Base-by-base conservation (phyloP, 2,888 invertebrate genomes). In the Ypsolopha scabrella region DNA sequence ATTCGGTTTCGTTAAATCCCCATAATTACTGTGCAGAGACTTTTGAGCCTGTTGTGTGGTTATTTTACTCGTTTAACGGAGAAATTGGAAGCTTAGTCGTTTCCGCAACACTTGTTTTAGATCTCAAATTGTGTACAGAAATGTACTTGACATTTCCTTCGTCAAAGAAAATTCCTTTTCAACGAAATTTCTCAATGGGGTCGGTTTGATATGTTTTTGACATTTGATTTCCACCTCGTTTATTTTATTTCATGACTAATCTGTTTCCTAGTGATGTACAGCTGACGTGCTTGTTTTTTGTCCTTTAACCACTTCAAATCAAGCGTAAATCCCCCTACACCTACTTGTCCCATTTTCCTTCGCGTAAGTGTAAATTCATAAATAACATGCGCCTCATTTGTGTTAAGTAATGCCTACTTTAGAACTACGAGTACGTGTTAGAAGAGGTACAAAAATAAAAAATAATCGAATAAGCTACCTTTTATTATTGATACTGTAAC, bases 131-230 rank as follows among this genome's bases (percentile, higher is more conserved):
- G 44, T 50, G 34, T 39, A 39, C 48, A 10, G 48, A 41, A 48
- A 41, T 48, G 41, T 41, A 6, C 50, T 54, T 52, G 52, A 52
- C 51, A 41, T 52, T 48, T 50, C 44, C 50, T 51, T 51, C 37
- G 24, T 52, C 51, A 51, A 52, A 51, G 44, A 33, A 46, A 52
- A 51, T 41, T 54, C 41, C 38, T 48, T 34, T 51, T 41, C 34
- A 41, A 49, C 45, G 45, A 14, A 47, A 47, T 46, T 38, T 47
- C 37, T 47, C 36, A 14, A 14, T 11, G 14, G 43, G 13, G 13
- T 37, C 11, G 37, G 37, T 47, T 46, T 37, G 36, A 36, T 36
- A 36, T 13, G 35, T 36, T 47, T 47, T 10, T 47, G 37, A 14
- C 36, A 13, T 37, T 47, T 47, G 11, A 43, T 43, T 37, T 37